Evolutionary conservation across 35 echinoderm and acorn worm species (phyloP).

Genomic region (Strongylocentrotus purpuratus): DNA sequence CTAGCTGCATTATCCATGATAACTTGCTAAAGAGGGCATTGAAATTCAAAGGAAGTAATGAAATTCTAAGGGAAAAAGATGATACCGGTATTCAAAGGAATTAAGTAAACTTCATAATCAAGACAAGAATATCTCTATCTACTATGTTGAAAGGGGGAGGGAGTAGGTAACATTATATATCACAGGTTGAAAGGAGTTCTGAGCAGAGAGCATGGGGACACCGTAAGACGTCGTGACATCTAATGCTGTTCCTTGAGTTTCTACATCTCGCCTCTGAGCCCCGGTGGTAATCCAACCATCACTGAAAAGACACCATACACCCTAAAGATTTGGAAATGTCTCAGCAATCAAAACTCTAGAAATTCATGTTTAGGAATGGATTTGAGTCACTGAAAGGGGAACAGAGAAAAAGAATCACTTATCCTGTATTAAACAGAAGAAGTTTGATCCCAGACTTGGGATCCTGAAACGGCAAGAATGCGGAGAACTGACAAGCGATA

Average conservation of each 20-base stretch:
- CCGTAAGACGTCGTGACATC: not conserved
- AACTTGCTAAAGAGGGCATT: not conserved
- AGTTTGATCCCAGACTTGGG: constrained; percentile 13
- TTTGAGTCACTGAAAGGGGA: not conserved
- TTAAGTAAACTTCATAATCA: not conserved
- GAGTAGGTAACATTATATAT: not conserved
- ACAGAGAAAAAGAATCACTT: not conserved
- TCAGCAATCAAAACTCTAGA: constrained; percentile 38
- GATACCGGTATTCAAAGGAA: not conserved
- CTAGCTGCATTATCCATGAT: not conserved
- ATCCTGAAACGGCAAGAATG: not conserved
- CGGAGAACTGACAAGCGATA: not conserved
- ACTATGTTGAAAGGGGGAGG: not conserved
- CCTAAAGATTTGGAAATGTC: constrained; percentile 13
- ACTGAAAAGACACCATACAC: not conserved
- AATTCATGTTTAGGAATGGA: constrained; percentile 47
- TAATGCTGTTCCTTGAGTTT: not conserved
- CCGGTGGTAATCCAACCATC: not conserved
- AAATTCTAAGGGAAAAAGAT: not conserved
- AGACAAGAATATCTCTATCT: not conserved
- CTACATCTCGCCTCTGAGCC: not conserved
- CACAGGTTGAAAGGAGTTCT: not conserved
- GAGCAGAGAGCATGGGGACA: not conserved
- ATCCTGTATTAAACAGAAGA: not conserved
- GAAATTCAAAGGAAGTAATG: not conserved